Percentiles rank a stretch among this genome's conserved stretches.
These are phyloP conservation scores for Andrena camellia DNA, from an alignment of 2,888 invertebrate genomes.

Conservation along the genomic window DNA sequence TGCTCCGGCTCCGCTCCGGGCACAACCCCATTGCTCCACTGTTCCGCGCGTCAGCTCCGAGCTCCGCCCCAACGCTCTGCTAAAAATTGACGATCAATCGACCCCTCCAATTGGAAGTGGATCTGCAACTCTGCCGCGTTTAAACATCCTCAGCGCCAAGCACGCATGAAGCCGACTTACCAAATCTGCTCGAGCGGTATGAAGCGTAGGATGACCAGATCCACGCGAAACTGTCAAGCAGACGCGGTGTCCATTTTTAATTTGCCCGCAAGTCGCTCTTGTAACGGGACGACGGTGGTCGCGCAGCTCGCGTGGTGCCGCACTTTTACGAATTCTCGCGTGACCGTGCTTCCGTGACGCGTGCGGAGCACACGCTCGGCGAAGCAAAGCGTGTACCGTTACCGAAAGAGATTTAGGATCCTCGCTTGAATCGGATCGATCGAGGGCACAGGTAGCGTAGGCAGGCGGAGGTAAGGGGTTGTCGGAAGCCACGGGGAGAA, in stretches of 20 bases:
- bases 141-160: not conserved
- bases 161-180: not conserved
- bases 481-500: slow-evolving; percentile 22
- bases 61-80: too few relatives aligned
- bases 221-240: slow-evolving; percentile 7
- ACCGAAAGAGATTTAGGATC: slow-evolving; percentile 22
- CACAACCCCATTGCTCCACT: too few relatives aligned
- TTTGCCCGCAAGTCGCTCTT: slow-evolving; percentile 4
- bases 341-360: slow-evolving; percentile 34
- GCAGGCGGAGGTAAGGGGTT: not conserved
- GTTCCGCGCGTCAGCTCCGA: too few relatives aligned
- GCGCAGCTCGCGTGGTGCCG: slow-evolving; percentile 11
- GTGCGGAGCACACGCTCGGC: not conserved
- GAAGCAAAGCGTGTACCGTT: slow-evolving; percentile 26
- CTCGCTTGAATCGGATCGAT: not conserved
- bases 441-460: not conserved
- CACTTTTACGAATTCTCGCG: slow-evolving; percentile 48
- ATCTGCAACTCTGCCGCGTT: too few relatives aligned
- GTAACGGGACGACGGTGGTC: slow-evolving; percentile 33
- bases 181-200: not conserved
- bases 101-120: too few relatives aligned
- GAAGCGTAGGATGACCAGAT: not conserved
- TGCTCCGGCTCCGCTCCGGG: too few relatives aligned
- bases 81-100: too few relatives aligned
- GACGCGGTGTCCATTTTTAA: slow-evolving; percentile 31